Evolutionary conservation across 2,113 vertebrate genomes (phyloP).

Genomic region (Barbus barbus): DNA sequence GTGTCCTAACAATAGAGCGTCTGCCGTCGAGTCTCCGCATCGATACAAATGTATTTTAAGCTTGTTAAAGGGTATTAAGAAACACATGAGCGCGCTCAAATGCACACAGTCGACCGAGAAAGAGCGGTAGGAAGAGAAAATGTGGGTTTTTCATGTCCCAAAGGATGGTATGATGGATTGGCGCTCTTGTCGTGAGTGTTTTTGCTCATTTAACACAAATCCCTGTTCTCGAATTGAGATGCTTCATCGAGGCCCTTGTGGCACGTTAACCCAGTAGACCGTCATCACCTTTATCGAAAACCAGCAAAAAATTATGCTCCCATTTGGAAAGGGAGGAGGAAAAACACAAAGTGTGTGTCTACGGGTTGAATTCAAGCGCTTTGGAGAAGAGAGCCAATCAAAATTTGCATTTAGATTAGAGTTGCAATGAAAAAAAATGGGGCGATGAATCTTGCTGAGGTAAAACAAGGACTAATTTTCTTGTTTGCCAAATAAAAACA

Average conservation of each 20-base stretch:
- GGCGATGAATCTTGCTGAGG: conserved; percentile 70
- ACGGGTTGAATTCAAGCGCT: conserved; percentile 59
- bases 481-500: conserved; percentile 69
- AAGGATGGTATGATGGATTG: conserved; percentile 29
- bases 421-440: conserved; percentile 77
- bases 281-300: conserved; percentile 59
- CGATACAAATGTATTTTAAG: conserved; percentile 43
- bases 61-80: conserved; percentile 50
- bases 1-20: conserved; percentile 34
- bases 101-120: neutral
- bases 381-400: conserved; percentile 67
- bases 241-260: conserved; percentile 47
- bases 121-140: neutral
- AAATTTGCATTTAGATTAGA: conserved; percentile 85
- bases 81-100: conserved; percentile 32
- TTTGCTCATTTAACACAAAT: conserved; percentile 46
- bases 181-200: conserved; percentile 34
- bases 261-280: conserved; percentile 63
- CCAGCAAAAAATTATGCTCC: conserved; percentile 26
- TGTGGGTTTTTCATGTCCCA: conserved; percentile 27
- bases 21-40: conserved; percentile 30
- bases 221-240: conserved; percentile 19
- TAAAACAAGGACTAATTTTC: conserved; percentile 69
- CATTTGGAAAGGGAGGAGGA: conserved; percentile 19
- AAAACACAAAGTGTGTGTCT: conserved; percentile 57